Base-by-base conservation (phyloP, 2,888 invertebrate genomes). In the Byasa hedistus region DNA sequence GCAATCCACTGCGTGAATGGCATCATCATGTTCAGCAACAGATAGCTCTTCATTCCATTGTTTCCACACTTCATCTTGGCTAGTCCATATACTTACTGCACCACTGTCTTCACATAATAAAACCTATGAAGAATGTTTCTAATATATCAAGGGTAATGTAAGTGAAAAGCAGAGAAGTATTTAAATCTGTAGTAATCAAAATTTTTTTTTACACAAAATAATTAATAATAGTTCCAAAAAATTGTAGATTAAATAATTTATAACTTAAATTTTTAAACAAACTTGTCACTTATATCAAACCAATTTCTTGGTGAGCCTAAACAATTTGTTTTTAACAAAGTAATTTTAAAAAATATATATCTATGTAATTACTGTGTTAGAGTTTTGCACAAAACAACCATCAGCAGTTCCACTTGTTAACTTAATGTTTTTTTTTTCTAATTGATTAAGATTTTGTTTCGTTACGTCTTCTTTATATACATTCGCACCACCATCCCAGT, bases 51-150 rank as follows among this genome's bases (percentile, higher is more conserved):
- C 80, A 67, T 70, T 79, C 91, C 91, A 91, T 24, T 78, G 74
- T 57, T 80, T 79, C 87, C 91, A 88, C 2, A 78, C 81, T 70
- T 81, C 80, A 68, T 82, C 78, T 55, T 75, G 77, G 22, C 75
- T 76, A 0, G 75, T 74, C 89, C 89, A 92, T 24, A 92, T 73
- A 69, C 86, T 87, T 0, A 92, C 69, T 61, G 87, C 79, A 54
- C 92, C 92, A 80, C 75, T 85, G 68, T 92, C 92, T 75, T 92
- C 91, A 83, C 89, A 86, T 61, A 91, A 66, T 65, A 92, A 73
- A n/a, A 91, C 79, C 92, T 92, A 57, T 3, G 73, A 65, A 57
- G 44, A 66, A 15, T 17, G n/a, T 52, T 21, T 21, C 44, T 19
- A 17, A 44, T 44, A 44, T 15, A 44, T 4, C 15, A 44, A 19